Base-by-base conservation (phyloP, 2,797 vertebrate genomes). In the Ataeniobius toweri region DNA sequence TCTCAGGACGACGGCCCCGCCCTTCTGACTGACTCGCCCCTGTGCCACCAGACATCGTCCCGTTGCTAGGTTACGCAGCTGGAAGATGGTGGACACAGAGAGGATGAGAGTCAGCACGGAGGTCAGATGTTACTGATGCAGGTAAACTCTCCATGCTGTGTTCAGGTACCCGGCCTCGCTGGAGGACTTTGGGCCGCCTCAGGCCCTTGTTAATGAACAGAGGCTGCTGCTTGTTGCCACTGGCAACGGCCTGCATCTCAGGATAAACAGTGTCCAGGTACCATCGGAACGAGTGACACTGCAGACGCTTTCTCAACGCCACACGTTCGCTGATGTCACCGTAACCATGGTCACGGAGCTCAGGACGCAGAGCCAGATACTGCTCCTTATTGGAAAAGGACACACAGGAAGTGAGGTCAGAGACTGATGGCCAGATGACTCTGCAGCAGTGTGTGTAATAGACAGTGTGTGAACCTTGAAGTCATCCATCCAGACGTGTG, bases 401-500 rank as follows among this genome's bases (percentile, higher is more conserved):
- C 31, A 83, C 31, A 88, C 36, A 79, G 73, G 61, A 76, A 79
- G 85, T 71, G 68, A 83, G 6, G 78, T 73, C 67, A 76, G 20
- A 55, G 28, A 63, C 6, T 3, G 28, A 20, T 31, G 28, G 28
- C 0, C 59, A 63, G 13, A 83, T 31, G 31, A 31, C 31, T 31
- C 31, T 31, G 31, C 31, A 31, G 2, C 31, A 31, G 31, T 31
- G 31, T 31, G 31, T 31, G 31, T 31, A 31, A 31, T 31, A 31
- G 39, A 87, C 59, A 10, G 75, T 22, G 74, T 7, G 41, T n/a
- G 6, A 89, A 97, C 98, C 96, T 99, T 99, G 83, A 98, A 99
- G 3, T 97, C 97, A 48, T 99, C 98, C 97, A 99, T 95, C 98
- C 98, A 99, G 1, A 99, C 98, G 0, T 99, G 96, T 0, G 98